These are phyloP conservation scores for Drosophila kikkawai DNA, from an alignment of 1,140 invertebrate species.

Conservation along the genomic window DNA sequence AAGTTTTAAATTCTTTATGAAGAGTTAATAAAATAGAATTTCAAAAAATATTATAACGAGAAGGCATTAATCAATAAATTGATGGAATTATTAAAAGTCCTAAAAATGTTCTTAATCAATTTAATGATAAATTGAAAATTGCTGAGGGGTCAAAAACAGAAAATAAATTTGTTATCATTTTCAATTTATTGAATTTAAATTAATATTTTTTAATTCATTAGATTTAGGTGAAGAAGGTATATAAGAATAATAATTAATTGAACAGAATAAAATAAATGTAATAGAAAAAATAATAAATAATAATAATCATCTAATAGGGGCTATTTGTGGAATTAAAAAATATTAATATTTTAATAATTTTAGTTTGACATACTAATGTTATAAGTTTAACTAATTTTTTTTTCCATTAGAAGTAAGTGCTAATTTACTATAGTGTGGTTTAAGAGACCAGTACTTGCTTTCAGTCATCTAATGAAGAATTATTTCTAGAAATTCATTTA, in stretches of 20 bases:
- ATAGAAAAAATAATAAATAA: slow-evolving; percentile 86
- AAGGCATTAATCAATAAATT: slow-evolving; percentile 86
- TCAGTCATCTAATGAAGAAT: slow-evolving; percentile 87
- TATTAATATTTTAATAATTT: slow-evolving; percentile 86
- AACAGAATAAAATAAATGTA: slow-evolving; percentile 86
- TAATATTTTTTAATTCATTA: slow-evolving; percentile 73
- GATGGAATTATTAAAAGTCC: slow-evolving; percentile 85
- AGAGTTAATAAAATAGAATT: slow-evolving; percentile 85
- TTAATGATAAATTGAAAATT: slow-evolving; percentile 85
- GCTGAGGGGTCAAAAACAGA: slow-evolving; percentile 86
- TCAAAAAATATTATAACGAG: slow-evolving; percentile 85
- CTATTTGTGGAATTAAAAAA: slow-evolving; percentile 87
- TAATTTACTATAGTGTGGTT: slow-evolving; percentile 85
- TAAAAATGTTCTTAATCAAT: slow-evolving; percentile 86
- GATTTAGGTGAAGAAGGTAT: slow-evolving; percentile 59
- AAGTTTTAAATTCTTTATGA: slow-evolving; percentile 86
- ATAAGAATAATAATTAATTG: slow-evolving; percentile 85
- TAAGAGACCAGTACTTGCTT: slow-evolving; percentile 88
- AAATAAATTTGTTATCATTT: slow-evolving; percentile 87
- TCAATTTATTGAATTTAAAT: slow-evolving; percentile 85
- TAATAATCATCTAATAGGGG: slow-evolving; percentile 86
- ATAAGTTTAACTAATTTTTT: no score
- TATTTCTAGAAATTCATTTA: slow-evolving; percentile 86
- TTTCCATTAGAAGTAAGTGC: slow-evolving; percentile 87
- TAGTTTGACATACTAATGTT: slow-evolving; percentile 87